Evolutionary conservation across 2,888 invertebrate species (phyloP).

Genomic region (Eristalis pertinax): DNA sequence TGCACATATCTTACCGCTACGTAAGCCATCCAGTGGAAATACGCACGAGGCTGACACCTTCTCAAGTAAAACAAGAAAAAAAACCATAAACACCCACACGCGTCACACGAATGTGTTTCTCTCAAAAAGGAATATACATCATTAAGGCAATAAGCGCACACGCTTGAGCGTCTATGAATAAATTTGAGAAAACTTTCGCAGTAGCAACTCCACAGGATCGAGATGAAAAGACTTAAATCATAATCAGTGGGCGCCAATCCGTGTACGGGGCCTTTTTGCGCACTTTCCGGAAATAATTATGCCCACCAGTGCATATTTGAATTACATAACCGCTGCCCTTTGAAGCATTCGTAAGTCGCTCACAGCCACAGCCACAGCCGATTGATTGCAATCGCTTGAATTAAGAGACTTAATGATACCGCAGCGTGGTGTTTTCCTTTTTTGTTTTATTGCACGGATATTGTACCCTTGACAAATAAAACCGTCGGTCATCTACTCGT

Average conservation of each 20-base stretch:
- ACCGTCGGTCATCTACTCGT: constrained; percentile 22
- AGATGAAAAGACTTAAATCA: neutral
- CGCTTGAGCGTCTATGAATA: neutral
- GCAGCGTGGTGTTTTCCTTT: neutral
- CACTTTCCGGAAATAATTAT: neutral
- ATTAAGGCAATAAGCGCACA: neutral
- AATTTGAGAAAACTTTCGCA: neutral
- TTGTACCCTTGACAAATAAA: neutral
- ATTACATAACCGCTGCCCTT: neutral
- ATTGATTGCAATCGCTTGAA: neutral
- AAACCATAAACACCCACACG: neutral
- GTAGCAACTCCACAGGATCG: neutral
- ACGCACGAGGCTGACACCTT: neutral
- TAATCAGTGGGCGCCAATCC: neutral
- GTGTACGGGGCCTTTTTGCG: no score
- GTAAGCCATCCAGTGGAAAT: neutral
- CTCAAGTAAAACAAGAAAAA: neutral
- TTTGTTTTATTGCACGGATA: neutral
- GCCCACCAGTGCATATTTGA: no score
- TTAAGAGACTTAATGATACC: neutral
- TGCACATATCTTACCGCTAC: no score
- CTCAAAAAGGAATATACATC: neutral
- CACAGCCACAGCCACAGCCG: neutral
- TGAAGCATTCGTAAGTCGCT: neutral
- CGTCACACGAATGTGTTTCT: neutral